A percentile compares a stretch with the other conserved stretches of the same genome.
Conservation (phyloP, 2,113 vertebrate species). For the Ctenodactylus gundi region DNA sequence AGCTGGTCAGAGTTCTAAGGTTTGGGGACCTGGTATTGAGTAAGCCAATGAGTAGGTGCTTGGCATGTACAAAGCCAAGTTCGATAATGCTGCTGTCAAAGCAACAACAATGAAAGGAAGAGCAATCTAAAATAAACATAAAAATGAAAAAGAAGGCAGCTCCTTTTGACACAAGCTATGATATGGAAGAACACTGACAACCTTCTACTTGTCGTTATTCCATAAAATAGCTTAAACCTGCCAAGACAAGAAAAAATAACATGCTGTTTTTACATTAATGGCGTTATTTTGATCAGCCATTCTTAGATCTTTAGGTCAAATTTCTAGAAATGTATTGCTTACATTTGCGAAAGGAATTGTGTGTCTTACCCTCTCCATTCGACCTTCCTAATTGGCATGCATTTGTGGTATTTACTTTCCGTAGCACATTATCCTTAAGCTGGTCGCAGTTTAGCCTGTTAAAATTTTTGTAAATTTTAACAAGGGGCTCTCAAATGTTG, state of each 20-base stretch:
- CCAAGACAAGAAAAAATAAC: constrained; percentile 83
- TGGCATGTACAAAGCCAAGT: not conserved
- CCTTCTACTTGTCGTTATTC: constrained; percentile 82
- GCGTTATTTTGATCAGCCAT: constrained; percentile 77
- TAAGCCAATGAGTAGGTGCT: not conserved
- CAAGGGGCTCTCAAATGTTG: not conserved
- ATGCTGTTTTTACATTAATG: constrained; percentile 82
- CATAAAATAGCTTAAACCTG: constrained; percentile 85
- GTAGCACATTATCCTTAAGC: constrained; percentile 74
- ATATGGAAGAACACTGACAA: not conserved
- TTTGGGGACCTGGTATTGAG: not conserved
- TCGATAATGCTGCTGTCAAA: too few relatives aligned
- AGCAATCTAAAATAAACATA: too few relatives aligned
- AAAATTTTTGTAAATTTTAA: not conserved
- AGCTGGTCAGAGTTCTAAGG: not conserved
- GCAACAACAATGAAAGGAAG: too few relatives aligned
- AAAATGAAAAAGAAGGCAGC: too few relatives aligned
- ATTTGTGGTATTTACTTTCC: constrained; percentile 64
- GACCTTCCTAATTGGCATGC: constrained; percentile 75
- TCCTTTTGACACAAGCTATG: too few relatives aligned
- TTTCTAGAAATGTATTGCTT: constrained; percentile 83
- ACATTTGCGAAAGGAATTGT: constrained; percentile 64
- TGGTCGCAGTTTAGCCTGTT: constrained; percentile 42
- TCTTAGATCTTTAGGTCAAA: constrained; percentile 83
- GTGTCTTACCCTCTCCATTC: constrained; percentile 68